Base-by-base conservation (phyloP, 2,888 invertebrate species). In the Argyresthia goedartella region DNA sequence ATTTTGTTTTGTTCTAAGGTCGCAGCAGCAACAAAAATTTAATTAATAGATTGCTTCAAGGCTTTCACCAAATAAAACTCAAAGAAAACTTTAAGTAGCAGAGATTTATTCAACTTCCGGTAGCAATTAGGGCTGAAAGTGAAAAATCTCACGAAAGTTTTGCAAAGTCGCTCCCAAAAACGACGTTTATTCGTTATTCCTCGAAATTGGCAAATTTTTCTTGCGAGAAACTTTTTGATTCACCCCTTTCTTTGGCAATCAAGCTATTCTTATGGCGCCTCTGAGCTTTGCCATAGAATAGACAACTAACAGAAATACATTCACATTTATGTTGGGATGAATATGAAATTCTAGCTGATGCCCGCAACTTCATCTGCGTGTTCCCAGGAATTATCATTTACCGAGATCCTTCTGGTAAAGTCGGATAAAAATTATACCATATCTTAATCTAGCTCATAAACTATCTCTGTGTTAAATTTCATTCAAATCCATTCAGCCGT, bases 91-190 rank as follows among this genome's bases (percentile, higher is more conserved):
- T 69, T 75, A 77, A 77, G 74, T 72, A 73, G 66, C 70, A 58
- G 71, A 78, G 81, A 81, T 82, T 82, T 81, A 82, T 82, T 85
- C 81, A 77, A 80, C 81, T 85, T 73, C 80, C 66, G 62, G 67
- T 77, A 74, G 72, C 81, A 86, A 85, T 86, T 85, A 85, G 78
- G 69, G 77, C 73, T 75, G 78, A 77, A 76, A 85, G 81, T 85
- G 85, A 85, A 86, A 86, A 86, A 86, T 85, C 81, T 81, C 73
- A 69, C 67, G 59, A 73, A 81, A 48, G 13, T 34, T 48, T 46
- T 46, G 15, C 46, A 34, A 46, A 16, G 46, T 15, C 6, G n/a
- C 13, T 35, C n/a, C 14, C 13, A 44, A 15, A 44, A 15, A 63
- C 67, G 70, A 65, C 70, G 70, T 66, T 81, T 79, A 80, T 73